Conservation (phyloP, 2,888 invertebrate species). For the Shargacucullia verbasci region DNA sequence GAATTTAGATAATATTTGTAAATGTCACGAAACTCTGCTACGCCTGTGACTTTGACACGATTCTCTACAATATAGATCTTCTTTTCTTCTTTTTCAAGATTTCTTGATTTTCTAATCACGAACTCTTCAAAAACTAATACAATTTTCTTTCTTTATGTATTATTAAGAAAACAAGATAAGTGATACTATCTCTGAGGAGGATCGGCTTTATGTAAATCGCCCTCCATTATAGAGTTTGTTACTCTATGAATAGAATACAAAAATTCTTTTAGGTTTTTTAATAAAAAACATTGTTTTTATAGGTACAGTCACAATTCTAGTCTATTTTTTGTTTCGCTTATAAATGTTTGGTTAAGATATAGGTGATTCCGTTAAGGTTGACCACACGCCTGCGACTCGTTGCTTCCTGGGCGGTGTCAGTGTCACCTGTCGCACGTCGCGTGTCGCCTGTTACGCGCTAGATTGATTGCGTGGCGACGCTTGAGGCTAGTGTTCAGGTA, state of each 20-base stretch:
- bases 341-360: conserved; percentile 8
- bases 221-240: too few relatives aligned
- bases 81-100: conserved; percentile 4
- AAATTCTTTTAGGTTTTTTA: too few relatives aligned
- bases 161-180: conserved; percentile 14
- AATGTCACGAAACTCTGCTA: conserved; percentile 14
- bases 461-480: conserved; percentile 28
- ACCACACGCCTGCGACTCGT: conserved; percentile 14
- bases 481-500: conserved; percentile 2
- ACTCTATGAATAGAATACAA: too few relatives aligned
- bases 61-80: conserved; percentile 3
- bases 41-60: conserved; percentile 10
- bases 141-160: conserved; percentile 15
- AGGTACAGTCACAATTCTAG: too few relatives aligned
- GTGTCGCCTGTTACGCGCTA: conserved; percentile 9
- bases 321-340: background rate
- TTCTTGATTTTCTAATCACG: conserved; percentile 14
- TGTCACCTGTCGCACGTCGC: conserved; percentile 15
- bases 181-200: background rate
- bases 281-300: too few relatives aligned
- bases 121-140: conserved; percentile 9
- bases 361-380: conserved; percentile 14
- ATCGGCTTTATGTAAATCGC: background rate
- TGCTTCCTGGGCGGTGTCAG: conserved; percentile 32
- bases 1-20: conserved; percentile 21